Evolutionary conservation across 2,797 vertebrate species (phyloP).

Genomic region (Mareca penelope): DNA sequence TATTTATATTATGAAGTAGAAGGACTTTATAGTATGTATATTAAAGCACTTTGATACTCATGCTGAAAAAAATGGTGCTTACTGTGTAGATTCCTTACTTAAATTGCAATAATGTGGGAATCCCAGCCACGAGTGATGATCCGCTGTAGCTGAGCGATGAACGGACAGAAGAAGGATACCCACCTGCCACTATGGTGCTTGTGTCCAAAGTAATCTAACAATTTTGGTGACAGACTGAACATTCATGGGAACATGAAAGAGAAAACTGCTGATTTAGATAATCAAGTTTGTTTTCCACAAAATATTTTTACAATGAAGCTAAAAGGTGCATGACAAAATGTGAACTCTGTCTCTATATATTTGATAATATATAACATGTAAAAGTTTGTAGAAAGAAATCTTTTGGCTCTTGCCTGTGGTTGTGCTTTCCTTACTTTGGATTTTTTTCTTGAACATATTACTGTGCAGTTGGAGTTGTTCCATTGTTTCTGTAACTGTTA

Average conservation of each 20-base stretch:
- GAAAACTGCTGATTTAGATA: background rate
- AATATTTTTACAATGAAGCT: background rate
- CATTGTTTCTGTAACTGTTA: background rate
- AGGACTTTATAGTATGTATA: fast-evolving
- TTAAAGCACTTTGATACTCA: background rate
- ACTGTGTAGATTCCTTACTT: background rate
- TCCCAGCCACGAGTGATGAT: background rate
- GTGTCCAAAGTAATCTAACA: background rate
- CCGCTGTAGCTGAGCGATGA: background rate
- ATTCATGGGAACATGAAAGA: background rate
- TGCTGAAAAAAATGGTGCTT: background rate
- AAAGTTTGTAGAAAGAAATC: background rate
- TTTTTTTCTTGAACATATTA: background rate
- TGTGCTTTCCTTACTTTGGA: background rate
- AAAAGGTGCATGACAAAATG: background rate
- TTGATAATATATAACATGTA: background rate
- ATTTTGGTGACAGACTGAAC: background rate
- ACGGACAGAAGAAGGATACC: background rate
- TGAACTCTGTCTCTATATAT: background rate
- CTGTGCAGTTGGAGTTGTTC: background rate
- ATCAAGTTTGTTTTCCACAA: background rate
- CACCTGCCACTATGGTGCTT: background rate
- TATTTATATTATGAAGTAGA: background rate
- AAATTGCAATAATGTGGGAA: background rate
- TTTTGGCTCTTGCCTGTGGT: background rate